These are phyloP conservation scores for Pomatostomus ruficeps DNA, from an alignment of 2,113 vertebrate genomes.

Conservation along the genomic window DNA sequence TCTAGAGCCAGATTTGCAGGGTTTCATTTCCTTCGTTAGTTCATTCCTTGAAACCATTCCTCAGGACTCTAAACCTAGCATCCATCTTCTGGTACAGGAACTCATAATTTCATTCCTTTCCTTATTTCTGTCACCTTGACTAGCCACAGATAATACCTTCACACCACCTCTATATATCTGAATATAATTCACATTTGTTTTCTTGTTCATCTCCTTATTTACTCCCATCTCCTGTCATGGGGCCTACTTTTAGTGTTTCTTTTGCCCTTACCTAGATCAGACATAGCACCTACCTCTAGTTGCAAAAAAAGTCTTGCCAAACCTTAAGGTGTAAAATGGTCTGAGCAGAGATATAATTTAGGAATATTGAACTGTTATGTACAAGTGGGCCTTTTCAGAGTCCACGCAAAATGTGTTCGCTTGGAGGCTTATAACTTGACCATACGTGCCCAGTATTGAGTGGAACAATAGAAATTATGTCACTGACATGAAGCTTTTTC, in stretches of 20 bases:
- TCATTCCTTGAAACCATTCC: neutral
- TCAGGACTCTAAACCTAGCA: neutral
- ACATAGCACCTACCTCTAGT: neutral
- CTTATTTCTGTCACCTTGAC: neutral
- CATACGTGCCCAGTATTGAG: neutral
- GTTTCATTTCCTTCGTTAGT: neutral
- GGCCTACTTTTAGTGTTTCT: neutral
- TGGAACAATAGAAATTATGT: neutral
- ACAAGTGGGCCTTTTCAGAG: neutral
- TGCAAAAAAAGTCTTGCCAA: neutral
- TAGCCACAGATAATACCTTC: neutral
- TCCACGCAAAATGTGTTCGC: neutral
- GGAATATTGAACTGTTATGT: neutral
- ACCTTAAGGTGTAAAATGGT: neutral
- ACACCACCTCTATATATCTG: neutral
- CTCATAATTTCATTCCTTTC: neutral
- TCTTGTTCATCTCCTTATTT: neutral
- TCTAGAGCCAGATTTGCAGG: neutral
- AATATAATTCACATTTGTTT: neutral
- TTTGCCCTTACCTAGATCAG: neutral
- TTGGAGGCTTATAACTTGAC: neutral
- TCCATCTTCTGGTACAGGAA: neutral
- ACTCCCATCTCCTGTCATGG: neutral
- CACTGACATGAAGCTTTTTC: neutral
- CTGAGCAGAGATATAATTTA: neutral